phyloP scores from a whole-genome alignment of 2,113 vertebrate genomes.

The Sinocyclocheilus maitianheensis region DNA sequence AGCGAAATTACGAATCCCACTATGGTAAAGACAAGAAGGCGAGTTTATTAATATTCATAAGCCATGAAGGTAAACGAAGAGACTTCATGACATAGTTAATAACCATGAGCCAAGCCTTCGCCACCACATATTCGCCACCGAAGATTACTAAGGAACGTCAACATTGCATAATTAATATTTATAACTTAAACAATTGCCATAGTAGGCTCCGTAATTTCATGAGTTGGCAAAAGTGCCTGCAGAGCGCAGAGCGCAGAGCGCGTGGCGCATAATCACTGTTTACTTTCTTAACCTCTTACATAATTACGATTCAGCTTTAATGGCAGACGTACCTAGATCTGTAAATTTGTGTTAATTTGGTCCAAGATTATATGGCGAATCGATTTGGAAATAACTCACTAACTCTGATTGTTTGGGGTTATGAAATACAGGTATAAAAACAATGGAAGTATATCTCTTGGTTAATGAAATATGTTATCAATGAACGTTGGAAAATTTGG shows the following conservation, averaged over 20 bases:
- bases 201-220: not conserved
- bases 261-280: no score
- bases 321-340: not conserved
- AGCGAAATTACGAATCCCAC: not conserved
- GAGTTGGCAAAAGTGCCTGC: not conserved
- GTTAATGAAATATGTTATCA: not conserved
- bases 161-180: not conserved
- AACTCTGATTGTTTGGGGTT: not conserved
- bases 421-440: not conserved
- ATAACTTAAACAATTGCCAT: not conserved
- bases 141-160: not conserved
- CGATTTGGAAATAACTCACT: not conserved
- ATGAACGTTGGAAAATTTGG: not conserved
- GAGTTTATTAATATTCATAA: not conserved
- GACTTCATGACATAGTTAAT: not conserved
- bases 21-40: not conserved
- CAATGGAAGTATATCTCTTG: not conserved
- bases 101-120: conserved; percentile 1
- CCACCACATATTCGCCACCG: not conserved
- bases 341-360: not conserved
- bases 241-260: no score
- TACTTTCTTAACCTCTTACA: not conserved
- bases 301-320: not conserved
- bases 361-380: not conserved
- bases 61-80: not conserved